A percentile compares a stretch with the other conserved stretches of the same genome.
These are phyloP conservation scores for Standfussiana lucernea DNA, from an alignment of 2,888 invertebrate genomes.

Conservation along the genomic window DNA sequence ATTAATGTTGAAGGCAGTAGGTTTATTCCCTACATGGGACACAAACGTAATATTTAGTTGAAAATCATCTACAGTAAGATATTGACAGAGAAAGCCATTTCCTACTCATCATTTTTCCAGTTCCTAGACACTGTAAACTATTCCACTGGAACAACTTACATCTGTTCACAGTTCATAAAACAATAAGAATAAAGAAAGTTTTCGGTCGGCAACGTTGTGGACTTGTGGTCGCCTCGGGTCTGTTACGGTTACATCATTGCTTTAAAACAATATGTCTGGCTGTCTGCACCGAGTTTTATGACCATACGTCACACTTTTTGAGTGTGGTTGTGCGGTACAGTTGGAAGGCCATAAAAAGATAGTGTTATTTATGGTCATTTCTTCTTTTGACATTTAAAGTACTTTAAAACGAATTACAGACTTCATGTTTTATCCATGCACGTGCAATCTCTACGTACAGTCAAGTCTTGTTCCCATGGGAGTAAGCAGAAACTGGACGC, in stretches of 20 bases:
- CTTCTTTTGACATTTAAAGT: neutral
- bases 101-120: neutral
- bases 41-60: neutral
- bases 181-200: conserved; percentile 44
- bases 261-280: conserved; percentile 36
- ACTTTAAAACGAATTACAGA: neutral
- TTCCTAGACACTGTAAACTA: no score
- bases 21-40: neutral
- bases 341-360: conserved; percentile 6
- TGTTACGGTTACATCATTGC: conserved; percentile 43
- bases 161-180: conserved; percentile 32
- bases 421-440: no score
- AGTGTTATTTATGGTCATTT: neutral
- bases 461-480: neutral
- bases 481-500: neutral
- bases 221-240: conserved; percentile 15
- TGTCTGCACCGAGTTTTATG: conserved; percentile 9
- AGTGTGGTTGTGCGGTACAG: neutral
- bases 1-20: neutral
- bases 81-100: neutral
- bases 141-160: neutral
- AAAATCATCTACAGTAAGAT: neutral
- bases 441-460: no score
- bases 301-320: neutral
- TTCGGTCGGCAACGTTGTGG: neutral